Conservation (phyloP, 2,888 invertebrate genomes). For the Galeruca laticollis region DNA sequence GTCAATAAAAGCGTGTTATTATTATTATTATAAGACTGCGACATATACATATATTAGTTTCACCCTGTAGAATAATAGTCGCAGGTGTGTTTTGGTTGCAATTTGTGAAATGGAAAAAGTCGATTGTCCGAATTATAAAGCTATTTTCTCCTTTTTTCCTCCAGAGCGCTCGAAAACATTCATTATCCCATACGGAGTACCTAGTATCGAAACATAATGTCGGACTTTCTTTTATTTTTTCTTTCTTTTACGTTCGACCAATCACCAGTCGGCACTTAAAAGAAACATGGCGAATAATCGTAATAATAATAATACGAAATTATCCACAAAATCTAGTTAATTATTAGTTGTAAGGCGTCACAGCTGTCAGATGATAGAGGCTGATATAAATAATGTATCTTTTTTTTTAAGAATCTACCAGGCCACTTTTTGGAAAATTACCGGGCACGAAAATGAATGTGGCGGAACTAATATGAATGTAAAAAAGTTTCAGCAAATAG, state of each 20-base stretch:
- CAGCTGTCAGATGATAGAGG: slow-evolving; percentile 12
- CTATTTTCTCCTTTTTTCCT: slow-evolving; percentile 57
- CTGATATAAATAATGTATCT: slow-evolving; percentile 20
- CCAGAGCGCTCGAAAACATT: slow-evolving; percentile 55
- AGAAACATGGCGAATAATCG: slow-evolving; percentile 31
- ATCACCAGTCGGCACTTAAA: slow-evolving; percentile 9
- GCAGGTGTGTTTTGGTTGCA: slow-evolving; percentile 58
- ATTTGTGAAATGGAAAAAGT: slow-evolving; percentile 63
- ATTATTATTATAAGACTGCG: too few species aligned
- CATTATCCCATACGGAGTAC: slow-evolving; percentile 58
- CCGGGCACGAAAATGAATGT: not conserved
- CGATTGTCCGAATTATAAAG: slow-evolving; percentile 62
- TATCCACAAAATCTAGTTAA: slow-evolving; percentile 22
- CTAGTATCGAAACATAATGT: slow-evolving; percentile 37
- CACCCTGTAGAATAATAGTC: slow-evolving; percentile 34
- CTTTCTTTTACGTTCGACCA: slow-evolving; percentile 9
- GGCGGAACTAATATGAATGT: slow-evolving; percentile 1
- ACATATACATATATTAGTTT: too few species aligned
- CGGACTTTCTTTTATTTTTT: slow-evolving; percentile 5
- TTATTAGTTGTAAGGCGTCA: slow-evolving; percentile 10
- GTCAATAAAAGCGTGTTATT: too few species aligned
- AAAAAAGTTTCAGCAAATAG: not conserved
- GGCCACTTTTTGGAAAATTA: slow-evolving; percentile 1
- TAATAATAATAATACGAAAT: slow-evolving; percentile 21
- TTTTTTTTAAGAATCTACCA: not conserved